Conservation (phyloP, 2,888 invertebrate species). For the Chironomus riparius region DNA sequence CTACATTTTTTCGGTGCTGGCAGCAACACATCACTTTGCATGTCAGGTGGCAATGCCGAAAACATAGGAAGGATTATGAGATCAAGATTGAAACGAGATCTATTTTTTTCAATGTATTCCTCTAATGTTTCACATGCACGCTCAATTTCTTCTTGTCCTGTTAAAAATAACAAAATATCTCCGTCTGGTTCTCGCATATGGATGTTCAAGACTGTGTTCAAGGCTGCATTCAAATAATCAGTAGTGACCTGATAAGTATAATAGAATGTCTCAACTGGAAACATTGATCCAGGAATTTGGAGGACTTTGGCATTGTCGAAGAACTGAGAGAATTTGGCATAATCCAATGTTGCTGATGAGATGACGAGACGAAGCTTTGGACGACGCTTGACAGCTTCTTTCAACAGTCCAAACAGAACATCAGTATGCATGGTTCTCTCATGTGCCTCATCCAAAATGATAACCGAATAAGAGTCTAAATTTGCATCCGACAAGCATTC, state of each 20-base stretch:
- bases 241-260: neutral
- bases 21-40: constrained; percentile 68
- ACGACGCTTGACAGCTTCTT: constrained; percentile 68
- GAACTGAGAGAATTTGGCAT: constrained; percentile 80
- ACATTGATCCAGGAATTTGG: constrained; percentile 77
- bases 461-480: constrained; percentile 69
- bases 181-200: constrained; percentile 73
- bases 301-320: constrained; percentile 78
- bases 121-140: constrained; percentile 77
- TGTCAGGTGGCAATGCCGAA: constrained; percentile 71
- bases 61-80: constrained; percentile 77
- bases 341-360: constrained; percentile 82
- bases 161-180: constrained; percentile 68
- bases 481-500: constrained; percentile 84
- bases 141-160: constrained; percentile 68
- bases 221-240: constrained; percentile 78
- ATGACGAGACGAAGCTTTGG: constrained; percentile 72
- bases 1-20: constrained; percentile 59
- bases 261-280: constrained; percentile 74
- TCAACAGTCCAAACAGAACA: constrained; percentile 76
- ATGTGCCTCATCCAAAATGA: constrained; percentile 77
- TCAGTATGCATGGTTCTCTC: constrained; percentile 79
- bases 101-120: constrained; percentile 44
- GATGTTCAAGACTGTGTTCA: constrained; percentile 69
- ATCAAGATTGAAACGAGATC: constrained; percentile 45